Evolutionary conservation across 1,140 invertebrate species (phyloP).

Genomic region (Zaprionus vittiger): DNA sequence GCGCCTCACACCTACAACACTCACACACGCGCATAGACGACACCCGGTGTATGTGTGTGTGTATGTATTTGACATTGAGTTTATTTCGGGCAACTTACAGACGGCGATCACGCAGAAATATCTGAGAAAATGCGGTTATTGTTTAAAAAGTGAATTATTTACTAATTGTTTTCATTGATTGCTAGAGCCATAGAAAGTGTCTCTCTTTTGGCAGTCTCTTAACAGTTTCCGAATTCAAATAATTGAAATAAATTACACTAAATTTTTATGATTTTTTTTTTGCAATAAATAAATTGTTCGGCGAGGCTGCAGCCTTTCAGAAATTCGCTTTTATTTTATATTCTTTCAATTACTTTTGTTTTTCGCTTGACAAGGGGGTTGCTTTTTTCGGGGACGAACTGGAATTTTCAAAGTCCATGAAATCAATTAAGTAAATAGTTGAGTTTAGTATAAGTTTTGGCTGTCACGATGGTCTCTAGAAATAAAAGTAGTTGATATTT

Average conservation of each 20-base stretch:
- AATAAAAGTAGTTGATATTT: not conserved
- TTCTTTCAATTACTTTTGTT: not conserved
- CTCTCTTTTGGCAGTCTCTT: not conserved
- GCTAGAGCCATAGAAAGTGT: slow-evolving; percentile 5
- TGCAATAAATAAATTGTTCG: slow-evolving; percentile 24
- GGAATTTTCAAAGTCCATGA: slow-evolving; percentile 4
- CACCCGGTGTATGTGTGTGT: slow-evolving; percentile 36
- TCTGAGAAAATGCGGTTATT: slow-evolving; percentile 49
- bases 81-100: slow-evolving; percentile 68
- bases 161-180: slow-evolving; percentile 40
- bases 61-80: slow-evolving; percentile 76
- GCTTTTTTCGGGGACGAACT: slow-evolving; percentile 1
- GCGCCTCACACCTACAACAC: slow-evolving; percentile 23
- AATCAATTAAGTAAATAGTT: not conserved
- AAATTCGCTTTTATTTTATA: not conserved
- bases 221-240: slow-evolving; percentile 28
- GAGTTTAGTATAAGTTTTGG: not conserved
- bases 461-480: not conserved
- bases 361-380: not conserved
- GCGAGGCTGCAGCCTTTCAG: not conserved
- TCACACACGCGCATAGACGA: slow-evolving; percentile 3
- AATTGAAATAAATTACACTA: slow-evolving; percentile 44
- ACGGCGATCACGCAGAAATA: slow-evolving; percentile 37
- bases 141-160: slow-evolving; percentile 46
- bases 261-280: slow-evolving; percentile 29